Evolutionary conservation across 2,113 vertebrate genomes (phyloP).

Genomic region (Zosterops lateralis): DNA sequence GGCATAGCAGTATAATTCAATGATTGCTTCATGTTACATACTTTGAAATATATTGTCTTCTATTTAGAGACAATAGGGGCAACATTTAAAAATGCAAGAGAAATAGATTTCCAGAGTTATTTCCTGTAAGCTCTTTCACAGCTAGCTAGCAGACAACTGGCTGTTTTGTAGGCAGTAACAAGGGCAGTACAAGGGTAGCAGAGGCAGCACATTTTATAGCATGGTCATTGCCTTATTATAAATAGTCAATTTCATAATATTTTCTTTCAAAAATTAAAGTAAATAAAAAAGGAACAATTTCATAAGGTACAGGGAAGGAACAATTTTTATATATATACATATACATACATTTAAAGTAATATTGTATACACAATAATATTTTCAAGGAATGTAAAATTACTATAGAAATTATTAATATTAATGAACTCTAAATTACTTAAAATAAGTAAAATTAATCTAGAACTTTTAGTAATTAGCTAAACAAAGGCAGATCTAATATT

Average conservation of each 20-base stretch:
- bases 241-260: neutral
- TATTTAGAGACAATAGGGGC: neutral
- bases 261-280: neutral
- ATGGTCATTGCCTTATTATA: neutral
- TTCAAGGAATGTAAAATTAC: neutral
- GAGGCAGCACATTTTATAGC: neutral
- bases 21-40: neutral
- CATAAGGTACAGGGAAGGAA: neutral
- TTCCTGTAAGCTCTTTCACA: neutral
- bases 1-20: constrained; percentile 63
- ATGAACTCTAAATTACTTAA: neutral
- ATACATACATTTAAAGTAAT: neutral
- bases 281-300: neutral
- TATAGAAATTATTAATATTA: neutral
- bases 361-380: neutral
- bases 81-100: neutral
- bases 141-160: neutral
- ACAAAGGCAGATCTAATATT: neutral
- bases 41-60: neutral
- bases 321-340: neutral
- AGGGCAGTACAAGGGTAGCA: neutral
- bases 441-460: neutral
- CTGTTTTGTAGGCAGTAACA: neutral
- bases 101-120: neutral
- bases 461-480: neutral